These are phyloP conservation scores for Drosophila ochracea DNA, from an alignment of 2,888 invertebrate species.

Conservation along the genomic window DNA sequence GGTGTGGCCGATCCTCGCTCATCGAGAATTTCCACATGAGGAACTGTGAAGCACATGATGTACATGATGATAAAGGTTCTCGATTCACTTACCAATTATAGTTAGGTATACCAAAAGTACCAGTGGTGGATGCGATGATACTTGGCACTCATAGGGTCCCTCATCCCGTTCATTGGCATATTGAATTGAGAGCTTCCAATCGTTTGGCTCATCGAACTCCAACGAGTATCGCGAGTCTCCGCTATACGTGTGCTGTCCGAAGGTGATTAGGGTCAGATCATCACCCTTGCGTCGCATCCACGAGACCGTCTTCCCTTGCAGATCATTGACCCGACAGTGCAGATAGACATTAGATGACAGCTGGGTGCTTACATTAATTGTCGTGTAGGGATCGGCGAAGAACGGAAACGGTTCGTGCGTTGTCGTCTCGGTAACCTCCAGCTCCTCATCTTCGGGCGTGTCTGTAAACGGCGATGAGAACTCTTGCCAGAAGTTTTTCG, in stretches of 20 bases:
- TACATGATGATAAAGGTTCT: not conserved
- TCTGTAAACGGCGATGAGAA: slow-evolving; percentile 85
- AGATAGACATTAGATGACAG: slow-evolving; percentile 88
- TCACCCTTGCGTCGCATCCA: slow-evolving; percentile 90
- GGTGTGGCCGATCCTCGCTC: slow-evolving; percentile 91
- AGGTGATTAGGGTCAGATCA: slow-evolving; percentile 89
- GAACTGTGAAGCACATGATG: slow-evolving; percentile 86
- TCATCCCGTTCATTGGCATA: slow-evolving; percentile 91
- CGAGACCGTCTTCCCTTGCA: slow-evolving; percentile 90
- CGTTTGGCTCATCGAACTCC: slow-evolving; percentile 90
- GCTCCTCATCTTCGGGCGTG: slow-evolving; percentile 84
- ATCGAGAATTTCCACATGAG: slow-evolving; percentile 92
- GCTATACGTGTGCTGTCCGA: slow-evolving; percentile 88
- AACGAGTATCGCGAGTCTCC: slow-evolving; percentile 89
- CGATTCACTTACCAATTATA: slow-evolving; percentile 89
- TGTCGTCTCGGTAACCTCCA: slow-evolving; percentile 85
- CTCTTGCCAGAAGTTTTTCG: slow-evolving; percentile 85
- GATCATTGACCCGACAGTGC: slow-evolving; percentile 89
- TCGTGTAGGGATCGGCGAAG: slow-evolving; percentile 89
- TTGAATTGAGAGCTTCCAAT: slow-evolving; percentile 91
- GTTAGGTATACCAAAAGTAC: slow-evolving; percentile 89
- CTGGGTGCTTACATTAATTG: slow-evolving; percentile 89
- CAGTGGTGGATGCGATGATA: slow-evolving; percentile 91
- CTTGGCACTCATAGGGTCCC: slow-evolving; percentile 92
- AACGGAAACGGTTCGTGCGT: slow-evolving; percentile 90